Conservation (phyloP, 2,888 invertebrate species). For the Parochlus steinenii region DNA sequence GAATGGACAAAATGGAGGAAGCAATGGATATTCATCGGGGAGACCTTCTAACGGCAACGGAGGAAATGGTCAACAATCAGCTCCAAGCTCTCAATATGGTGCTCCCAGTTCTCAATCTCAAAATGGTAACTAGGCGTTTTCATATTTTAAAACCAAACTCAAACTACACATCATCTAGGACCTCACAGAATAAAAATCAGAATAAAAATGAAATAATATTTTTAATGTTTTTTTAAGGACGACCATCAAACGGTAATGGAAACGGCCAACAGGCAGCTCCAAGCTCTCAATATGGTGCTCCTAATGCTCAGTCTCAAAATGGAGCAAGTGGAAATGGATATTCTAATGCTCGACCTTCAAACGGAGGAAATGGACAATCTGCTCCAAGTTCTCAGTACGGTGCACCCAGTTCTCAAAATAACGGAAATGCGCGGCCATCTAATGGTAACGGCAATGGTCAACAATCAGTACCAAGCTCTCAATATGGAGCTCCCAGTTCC, state of each 20-base stretch:
- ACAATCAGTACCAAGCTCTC: conserved; percentile 1
- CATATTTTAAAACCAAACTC: not conserved
- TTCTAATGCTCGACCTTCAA: too few species aligned
- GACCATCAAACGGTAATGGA: not conserved
- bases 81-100: conserved; percentile 3
- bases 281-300: not conserved
- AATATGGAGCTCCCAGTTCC: conserved; percentile 7
- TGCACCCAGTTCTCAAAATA: too few species aligned
- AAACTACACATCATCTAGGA: not conserved
- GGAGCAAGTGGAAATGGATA: not conserved
- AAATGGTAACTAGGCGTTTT: not conserved
- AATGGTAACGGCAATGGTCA: too few species aligned
- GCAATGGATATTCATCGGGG: too few species aligned
- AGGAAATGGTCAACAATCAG: not conserved
- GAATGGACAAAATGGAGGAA: too few species aligned
- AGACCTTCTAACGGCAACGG: not conserved
- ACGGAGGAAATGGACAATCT: not conserved
- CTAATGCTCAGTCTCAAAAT: too few species aligned
- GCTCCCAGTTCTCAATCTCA: too few species aligned
- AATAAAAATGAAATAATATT: too few species aligned
- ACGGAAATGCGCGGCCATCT: too few species aligned
- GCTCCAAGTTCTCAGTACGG: conserved; percentile 3
- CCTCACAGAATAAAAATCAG: too few species aligned
- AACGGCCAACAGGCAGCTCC: not conserved
- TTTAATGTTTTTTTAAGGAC: not conserved